These are phyloP conservation scores for Micrasema minimum DNA, from an alignment of 1,140 invertebrate genomes.

Conservation along the genomic window DNA sequence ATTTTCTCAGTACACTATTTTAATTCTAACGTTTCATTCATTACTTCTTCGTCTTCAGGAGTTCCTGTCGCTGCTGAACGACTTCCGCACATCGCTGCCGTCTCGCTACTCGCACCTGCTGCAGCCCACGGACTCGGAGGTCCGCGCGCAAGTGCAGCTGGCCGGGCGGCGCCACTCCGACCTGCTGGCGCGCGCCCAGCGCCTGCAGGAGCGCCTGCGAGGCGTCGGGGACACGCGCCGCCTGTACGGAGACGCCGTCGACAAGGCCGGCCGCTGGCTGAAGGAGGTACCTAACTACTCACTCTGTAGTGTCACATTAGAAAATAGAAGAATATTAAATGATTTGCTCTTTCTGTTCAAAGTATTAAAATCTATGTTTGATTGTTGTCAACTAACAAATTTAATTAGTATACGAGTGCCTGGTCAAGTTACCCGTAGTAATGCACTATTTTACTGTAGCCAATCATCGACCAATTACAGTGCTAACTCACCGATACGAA, in stretches of 20 bases:
- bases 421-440: too few species aligned
- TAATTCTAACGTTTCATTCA: not conserved
- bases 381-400: too few species aligned
- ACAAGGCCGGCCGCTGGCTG: constrained; percentile 86
- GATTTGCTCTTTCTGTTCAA: too few species aligned
- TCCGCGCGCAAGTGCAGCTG: constrained; percentile 75
- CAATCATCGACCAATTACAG: too few species aligned
- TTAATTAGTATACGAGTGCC: too few species aligned
- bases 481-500: too few species aligned
- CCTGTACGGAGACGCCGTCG: constrained; percentile 84
- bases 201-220: constrained; percentile 81
- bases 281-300: constrained; percentile 69
- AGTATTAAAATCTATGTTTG: too few species aligned
- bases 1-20: not conserved
- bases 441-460: too few species aligned
- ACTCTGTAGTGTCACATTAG: too few species aligned
- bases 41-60: constrained; percentile 66
- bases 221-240: constrained; percentile 81
- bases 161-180: constrained; percentile 80
- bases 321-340: too few species aligned
- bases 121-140: constrained; percentile 74
- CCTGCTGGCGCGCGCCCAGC: constrained; percentile 82
- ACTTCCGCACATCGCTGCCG: constrained; percentile 84
- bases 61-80: constrained; percentile 83
- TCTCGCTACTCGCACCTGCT: constrained; percentile 82